These are phyloP conservation scores for Chaetophractus vellerosus DNA, from an alignment of 2,797 vertebrate species.

Conservation along the genomic window DNA sequence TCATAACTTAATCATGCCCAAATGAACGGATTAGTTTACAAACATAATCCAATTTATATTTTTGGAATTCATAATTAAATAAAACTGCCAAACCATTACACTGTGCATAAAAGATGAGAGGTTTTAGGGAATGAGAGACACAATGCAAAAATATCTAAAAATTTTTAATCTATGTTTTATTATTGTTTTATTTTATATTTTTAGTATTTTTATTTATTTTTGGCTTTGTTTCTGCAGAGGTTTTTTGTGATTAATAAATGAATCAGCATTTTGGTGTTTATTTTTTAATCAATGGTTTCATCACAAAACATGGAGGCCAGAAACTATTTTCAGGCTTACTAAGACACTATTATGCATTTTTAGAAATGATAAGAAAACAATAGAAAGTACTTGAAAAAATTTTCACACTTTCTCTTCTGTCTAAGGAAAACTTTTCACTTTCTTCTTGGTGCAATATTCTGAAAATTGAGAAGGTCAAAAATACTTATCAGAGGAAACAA, in stretches of 20 bases:
- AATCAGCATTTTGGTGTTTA: not conserved
- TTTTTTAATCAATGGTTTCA: constrained; percentile 4
- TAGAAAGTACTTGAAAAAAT: constrained; percentile 82
- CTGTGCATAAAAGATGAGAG: too few relatives aligned
- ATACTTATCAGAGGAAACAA: constrained; percentile 73
- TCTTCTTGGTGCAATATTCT: constrained; percentile 85
- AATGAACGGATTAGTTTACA: too few relatives aligned
- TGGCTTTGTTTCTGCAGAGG: too few relatives aligned
- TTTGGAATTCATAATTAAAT: too few relatives aligned
- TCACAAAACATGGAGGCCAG: constrained; percentile 53
- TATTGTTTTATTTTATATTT: too few relatives aligned
- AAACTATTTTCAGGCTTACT: constrained; percentile 70
- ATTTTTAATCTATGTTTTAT: too few relatives aligned
- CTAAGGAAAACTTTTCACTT: constrained; percentile 75
- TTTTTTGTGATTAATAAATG: constrained; percentile 14
- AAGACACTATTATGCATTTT: constrained; percentile 73
- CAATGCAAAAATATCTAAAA: too few relatives aligned
- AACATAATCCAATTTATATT: too few relatives aligned
- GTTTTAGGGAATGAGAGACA: too few relatives aligned
- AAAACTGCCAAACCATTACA: too few relatives aligned
- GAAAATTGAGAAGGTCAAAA: constrained; percentile 77
- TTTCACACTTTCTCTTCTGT: constrained; percentile 68
- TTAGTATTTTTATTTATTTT: too few relatives aligned
- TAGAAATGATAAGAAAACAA: constrained; percentile 60
- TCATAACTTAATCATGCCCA: too few relatives aligned